Conservation (phyloP, 2,797 vertebrate species). For the Pelochelys cantorii region DNA sequence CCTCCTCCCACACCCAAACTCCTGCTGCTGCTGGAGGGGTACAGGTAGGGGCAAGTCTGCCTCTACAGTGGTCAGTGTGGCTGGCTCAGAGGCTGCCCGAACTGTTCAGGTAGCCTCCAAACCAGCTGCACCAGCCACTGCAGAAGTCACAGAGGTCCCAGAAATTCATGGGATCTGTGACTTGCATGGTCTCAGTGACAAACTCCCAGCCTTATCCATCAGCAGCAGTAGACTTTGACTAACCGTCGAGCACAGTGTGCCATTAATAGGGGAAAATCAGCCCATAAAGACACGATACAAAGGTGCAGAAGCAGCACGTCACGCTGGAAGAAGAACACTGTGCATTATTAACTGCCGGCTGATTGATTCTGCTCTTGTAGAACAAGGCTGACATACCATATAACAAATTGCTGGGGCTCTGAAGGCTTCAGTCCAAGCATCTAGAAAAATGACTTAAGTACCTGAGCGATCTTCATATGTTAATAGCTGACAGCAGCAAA, state of each 20-base stretch:
- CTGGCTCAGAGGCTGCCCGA: no score
- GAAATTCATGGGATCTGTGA: no score
- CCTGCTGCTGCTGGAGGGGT: no score
- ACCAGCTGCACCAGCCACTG: no score
- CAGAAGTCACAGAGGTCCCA: no score
- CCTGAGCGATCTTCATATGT: background rate
- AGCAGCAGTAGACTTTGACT: background rate
- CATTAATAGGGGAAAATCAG: background rate
- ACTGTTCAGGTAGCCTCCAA: no score
- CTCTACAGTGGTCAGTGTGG: no score
- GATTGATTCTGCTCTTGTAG: rapidly evolving
- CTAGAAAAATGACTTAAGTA: background rate
- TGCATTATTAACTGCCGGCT: background rate
- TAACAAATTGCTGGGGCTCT: background rate
- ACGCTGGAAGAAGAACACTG: background rate
- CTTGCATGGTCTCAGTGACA: no score
- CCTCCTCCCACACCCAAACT: no score
- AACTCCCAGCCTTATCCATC: background rate
- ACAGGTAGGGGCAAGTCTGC: no score
- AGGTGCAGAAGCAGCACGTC: background rate
- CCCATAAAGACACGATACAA: background rate
- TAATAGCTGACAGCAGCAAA: background rate
- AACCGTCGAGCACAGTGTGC: no score
- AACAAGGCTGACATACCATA: background rate
- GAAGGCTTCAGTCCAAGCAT: background rate